A percentile compares a stretch with the other conserved stretches of the same genome.
Conservation (phyloP, 2,888 invertebrate species). For the Caenorhabditis parvicauda region DNA sequence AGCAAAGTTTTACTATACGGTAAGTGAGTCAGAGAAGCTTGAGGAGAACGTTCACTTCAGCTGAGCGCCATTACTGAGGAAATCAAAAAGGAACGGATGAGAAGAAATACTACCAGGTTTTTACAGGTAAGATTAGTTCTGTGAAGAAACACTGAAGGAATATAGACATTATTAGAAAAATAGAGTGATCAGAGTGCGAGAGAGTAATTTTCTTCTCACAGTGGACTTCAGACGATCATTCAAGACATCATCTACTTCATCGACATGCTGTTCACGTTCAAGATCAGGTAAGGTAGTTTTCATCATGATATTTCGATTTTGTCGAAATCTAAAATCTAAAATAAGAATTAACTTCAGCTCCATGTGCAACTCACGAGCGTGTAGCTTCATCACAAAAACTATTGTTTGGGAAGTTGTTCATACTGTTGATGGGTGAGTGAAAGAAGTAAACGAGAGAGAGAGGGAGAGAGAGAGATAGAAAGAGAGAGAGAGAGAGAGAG, state of each 20-base stretch:
- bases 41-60: too few species aligned
- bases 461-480: too few species aligned
- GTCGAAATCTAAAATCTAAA: neutral
- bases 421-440: conserved; percentile 11
- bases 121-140: neutral
- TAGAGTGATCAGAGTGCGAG: conserved; percentile 6
- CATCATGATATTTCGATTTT: too few species aligned
- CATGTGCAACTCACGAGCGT: conserved; percentile 1
- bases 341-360: neutral
- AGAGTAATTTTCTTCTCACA: conserved; percentile 7
- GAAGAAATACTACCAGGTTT: neutral
- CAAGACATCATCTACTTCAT: conserved; percentile 11
- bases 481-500: too few species aligned
- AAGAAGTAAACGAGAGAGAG: too few species aligned
- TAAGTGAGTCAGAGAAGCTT: too few species aligned
- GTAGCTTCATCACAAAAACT: conserved; percentile 11
- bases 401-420: conserved; percentile 16
- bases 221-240: conserved; percentile 17
- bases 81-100: too few species aligned
- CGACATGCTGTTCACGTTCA: conserved; percentile 16
- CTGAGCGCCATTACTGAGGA: too few species aligned
- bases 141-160: neutral
- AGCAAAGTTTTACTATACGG: too few species aligned
- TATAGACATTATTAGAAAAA: neutral
- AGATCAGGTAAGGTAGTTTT: conserved; percentile 1